Conservation (phyloP, 2,888 invertebrate genomes). For the Caenorhabditis sp. region DNA sequence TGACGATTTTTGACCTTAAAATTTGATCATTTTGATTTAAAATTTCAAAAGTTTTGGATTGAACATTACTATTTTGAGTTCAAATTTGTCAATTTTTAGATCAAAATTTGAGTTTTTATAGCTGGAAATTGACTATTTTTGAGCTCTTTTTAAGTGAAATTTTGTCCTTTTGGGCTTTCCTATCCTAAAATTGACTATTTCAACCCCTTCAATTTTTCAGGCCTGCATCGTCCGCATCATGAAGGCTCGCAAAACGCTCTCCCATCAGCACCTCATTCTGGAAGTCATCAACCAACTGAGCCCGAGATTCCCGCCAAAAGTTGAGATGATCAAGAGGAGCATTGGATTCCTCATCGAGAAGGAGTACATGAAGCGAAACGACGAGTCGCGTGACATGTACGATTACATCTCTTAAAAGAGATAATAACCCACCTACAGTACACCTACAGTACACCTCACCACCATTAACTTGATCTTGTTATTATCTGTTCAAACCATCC, state of each 20-base stretch:
- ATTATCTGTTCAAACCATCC: not conserved
- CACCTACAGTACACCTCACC: not conserved
- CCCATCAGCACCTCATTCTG: conserved; percentile 93
- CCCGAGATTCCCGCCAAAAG: conserved; percentile 97
- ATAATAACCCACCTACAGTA: not conserved
- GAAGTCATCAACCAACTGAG: conserved; percentile 93
- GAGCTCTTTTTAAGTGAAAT: too few species aligned
- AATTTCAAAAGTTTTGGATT: too few species aligned
- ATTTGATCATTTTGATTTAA: too few species aligned
- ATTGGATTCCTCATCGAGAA: conserved; percentile 99
- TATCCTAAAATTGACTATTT: not conserved
- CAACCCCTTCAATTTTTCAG: conserved; percentile 78
- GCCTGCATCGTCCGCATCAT: conserved; percentile 88
- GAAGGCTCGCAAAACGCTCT: conserved; percentile 97
- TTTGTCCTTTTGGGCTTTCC: too few species aligned
- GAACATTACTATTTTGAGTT: too few species aligned
- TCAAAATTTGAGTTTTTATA: too few species aligned
- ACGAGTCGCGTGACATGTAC: conserved; percentile 98
- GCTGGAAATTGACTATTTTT: too few species aligned
- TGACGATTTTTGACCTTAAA: too few species aligned
- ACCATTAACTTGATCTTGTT: not conserved
- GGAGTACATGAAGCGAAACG: conserved; percentile 96
- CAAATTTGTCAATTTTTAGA: too few species aligned
- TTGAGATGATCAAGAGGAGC: conserved; percentile 91
- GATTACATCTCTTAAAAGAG: conserved; percentile 94